Evolutionary conservation across 53 echinoderm and acorn worm species (phyloP), one percentile per base, ranked within the genome.

Genomic region (Actinopyga echinites): DNA sequence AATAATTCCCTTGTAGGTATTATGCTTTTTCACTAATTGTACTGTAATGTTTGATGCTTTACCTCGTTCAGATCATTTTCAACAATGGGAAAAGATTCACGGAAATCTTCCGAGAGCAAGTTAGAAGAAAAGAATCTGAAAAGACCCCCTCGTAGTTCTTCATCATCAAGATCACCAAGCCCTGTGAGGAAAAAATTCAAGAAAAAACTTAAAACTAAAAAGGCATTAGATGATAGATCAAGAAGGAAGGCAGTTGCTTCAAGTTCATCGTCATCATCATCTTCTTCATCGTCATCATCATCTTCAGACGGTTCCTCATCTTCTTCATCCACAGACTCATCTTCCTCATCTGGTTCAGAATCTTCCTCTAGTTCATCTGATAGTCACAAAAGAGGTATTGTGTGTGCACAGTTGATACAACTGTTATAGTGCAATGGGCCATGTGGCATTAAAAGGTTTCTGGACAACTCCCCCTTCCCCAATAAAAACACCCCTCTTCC

Each of bases 331-430:
- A 32, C 80, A 29, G 56, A 37, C 13, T 69, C 68, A 34, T 67
- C 71, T 26, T 69, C 71, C 24, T 40, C 38, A 40, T 43, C 58
- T 35, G 80, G 38, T 34, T 80, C 80, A 23, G 26, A 60, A 37
- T 80, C 80, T 34, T 80, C 80, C 33, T 60, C 62, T 60, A 80
- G 80, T 33, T 58, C 58, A 58, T 80, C 80, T 9, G 34, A 58
- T 38, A 26, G 25, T 35, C n/a, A 56, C 7, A 58, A 60, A 32
- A 80, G 80, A 80, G 80, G 80, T 80, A 32, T 49, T n/a, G n/a
- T n/a, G n/a, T n/a, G n/a, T n/a, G n/a, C n/a, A n/a, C n/a, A n/a
- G n/a, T n/a, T n/a, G n/a, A n/a, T n/a, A n/a, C n/a, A n/a, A n/a
- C n/a, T n/a, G n/a, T n/a, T n/a, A n/a, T n/a, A n/a, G n/a, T n/a